Percentiles rank a stretch among this genome's conserved stretches.
These are phyloP conservation scores for Palythoa grandiflora DNA, from an alignment of 92 coral and sea anemone genomes.

Conservation along the genomic window DNA sequence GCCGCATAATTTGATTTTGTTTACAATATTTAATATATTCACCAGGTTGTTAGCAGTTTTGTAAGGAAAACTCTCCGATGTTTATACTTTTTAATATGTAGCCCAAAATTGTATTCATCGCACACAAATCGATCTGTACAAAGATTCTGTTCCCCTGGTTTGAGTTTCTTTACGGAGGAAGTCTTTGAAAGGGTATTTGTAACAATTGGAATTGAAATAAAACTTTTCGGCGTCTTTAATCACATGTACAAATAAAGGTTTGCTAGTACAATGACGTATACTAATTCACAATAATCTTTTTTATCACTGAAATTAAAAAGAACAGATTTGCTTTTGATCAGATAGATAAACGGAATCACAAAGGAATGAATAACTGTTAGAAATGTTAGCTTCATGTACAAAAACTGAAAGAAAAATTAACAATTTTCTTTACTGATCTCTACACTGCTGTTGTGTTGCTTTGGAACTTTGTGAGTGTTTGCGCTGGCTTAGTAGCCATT, in stretches of 20 bases:
- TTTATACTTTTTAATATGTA: no score
- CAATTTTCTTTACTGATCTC: neutral
- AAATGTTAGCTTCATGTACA: neutral
- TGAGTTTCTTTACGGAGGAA: neutral
- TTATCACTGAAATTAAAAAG: neutral
- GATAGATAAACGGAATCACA: neutral
- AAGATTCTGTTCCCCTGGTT: no score
- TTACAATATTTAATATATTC: no score
- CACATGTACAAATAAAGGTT: neutral
- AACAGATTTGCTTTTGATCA: neutral
- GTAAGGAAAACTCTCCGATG: no score
- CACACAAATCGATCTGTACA: neutral
- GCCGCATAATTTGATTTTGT: no score
- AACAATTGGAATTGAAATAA: neutral
- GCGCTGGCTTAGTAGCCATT: no score
- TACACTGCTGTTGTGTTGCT: neutral
- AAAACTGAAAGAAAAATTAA: neutral
- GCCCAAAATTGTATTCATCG: no score
- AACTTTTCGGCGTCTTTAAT: neutral
- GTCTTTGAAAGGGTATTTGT: neutral
- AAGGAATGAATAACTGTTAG: no score
- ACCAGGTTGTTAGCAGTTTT: no score
- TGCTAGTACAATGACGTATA: neutral
- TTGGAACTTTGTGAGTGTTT: neutral
- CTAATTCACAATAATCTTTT: neutral